Base-by-base conservation (phyloP, 2,888 invertebrate species). In the Hoplodrina ambigua region DNA sequence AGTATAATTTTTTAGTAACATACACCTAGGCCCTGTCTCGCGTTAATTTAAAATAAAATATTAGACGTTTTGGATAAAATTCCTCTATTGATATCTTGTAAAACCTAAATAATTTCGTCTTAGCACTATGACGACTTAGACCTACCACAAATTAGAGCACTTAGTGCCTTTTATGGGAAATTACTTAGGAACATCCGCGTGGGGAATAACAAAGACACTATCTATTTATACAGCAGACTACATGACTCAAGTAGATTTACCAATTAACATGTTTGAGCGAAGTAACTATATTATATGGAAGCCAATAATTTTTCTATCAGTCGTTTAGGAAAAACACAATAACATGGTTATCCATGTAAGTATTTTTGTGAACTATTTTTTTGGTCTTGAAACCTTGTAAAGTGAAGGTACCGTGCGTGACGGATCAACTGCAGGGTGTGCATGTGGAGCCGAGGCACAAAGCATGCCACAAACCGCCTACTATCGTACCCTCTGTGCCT, bases 321-420 rank as follows among this genome's bases (percentile, higher is more conserved):
- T 86, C 69, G 60, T 68, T 56, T 20, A 53, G 56, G 73, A 69
- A 67, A 71, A 70, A 55, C 65, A 61, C 59, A 67, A 52, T 63
- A 86, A 71, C 57, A 90, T 90, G 90, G 85, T 82, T 77, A 80
- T 82, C 30, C 20, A 57, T 74, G 90, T 90, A 69, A 90, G 90
- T 89, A 52, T 25, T 75, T 30, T 57, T 58, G 3, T 41, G 33
- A 53, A 20, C 54, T n/a, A 20, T 58, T 19, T 41, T n/a, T 25
- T 17, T 46, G 46, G 6, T 44, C 15, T 46, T 5, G 17, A 46
- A 46, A 46, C 46, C 25, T 25, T 25, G 25, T 25, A 25, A 25
- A 25, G 25, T 25, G 25, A 25, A 2, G 25, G 2, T 25, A 2
- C 25, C 25, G 25, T 25, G 25, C 25, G 25, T 25, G 25, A 25